Conservation (phyloP, 1,140 invertebrate species). For the Dinothrombium tinctorium region DNA sequence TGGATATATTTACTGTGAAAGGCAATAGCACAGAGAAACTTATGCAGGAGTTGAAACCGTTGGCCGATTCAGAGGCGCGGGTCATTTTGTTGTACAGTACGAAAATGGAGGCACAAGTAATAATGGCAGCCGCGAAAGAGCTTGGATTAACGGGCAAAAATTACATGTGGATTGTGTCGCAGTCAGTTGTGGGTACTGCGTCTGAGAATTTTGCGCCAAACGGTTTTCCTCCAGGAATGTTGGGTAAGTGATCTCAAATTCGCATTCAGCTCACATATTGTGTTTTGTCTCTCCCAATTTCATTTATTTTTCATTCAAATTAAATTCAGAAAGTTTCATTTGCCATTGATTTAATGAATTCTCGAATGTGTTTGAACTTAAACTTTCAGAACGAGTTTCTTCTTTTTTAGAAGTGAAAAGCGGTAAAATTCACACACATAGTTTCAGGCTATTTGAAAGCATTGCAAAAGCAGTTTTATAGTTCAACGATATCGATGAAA, state of each 20-base stretch:
- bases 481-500: background rate
- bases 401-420: no score
- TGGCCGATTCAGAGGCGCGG: slow-evolving; percentile 69
- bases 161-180: slow-evolving; percentile 91
- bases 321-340: background rate
- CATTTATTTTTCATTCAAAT: background rate
- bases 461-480: no score
- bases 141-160: slow-evolving; percentile 73
- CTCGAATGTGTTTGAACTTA: no score
- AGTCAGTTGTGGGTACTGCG: slow-evolving; percentile 54
- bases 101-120: slow-evolving; percentile 55
- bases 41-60: slow-evolving; percentile 22
- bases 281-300: background rate
- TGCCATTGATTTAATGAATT: background rate
- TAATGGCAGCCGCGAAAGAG: slow-evolving; percentile 50
- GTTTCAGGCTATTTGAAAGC: no score
- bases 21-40: slow-evolving; percentile 8
- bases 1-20: slow-evolving; percentile 13
- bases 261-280: background rate
- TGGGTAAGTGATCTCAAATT: slow-evolving; percentile 37
- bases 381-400: no score
- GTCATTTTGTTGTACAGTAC: slow-evolving; percentile 82
- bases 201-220: slow-evolving; percentile 32
- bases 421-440: no score
- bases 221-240: slow-evolving; percentile 72